Base-by-base conservation (phyloP, 1,140 invertebrate genomes). In the Aphaenogaster floridana region DNA sequence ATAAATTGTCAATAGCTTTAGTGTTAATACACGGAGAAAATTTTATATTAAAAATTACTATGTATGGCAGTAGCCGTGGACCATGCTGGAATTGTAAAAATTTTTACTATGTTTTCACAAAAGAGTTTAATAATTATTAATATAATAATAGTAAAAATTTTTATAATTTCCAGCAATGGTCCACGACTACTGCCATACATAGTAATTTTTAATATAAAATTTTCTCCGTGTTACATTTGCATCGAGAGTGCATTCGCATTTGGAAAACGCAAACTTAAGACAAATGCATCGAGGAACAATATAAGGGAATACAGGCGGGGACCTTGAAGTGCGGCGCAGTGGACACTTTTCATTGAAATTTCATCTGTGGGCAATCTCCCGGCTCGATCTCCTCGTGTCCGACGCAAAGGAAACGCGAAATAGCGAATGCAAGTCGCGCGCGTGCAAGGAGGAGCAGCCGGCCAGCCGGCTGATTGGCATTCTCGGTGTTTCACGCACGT, bases 341-440 rank as follows among this genome's bases (percentile, higher is more conserved):
- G 45, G 45, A 84, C 57, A 17, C 15, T 13, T 69, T 48, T 48
- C 39, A 61, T 83, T 74, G 42, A 84, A 84, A 84, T 59, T 61
- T 84, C 34, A 84, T 84, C 54, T 74, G 34, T 61, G n/a, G 28
- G 13, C 39, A 54, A 83, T 83, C 52, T 66, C 36, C 21, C 36
- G 59, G 17, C 17, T 3, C 59, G 74, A 77, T 77, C 74, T 42
- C 9, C 3, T 39, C 7, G 36, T 34, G 69, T 48, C 48, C 50
- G 81, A 66, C 52, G 59, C 66, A 34, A 54, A 86, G 89, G 87
- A 87, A 91, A 81, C 59, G 71, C 77, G 34, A 86, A 90, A 90
- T 91, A 92, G 57, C 9, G 87, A 91, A 91, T 91, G 88, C 90
- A 64, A 88, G 63, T 63, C 63, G 39, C 77, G 45, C 77, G 15